phyloP scores from a whole-genome alignment of 1,140 invertebrate genomes.

The Monomorium pharaonis region DNA sequence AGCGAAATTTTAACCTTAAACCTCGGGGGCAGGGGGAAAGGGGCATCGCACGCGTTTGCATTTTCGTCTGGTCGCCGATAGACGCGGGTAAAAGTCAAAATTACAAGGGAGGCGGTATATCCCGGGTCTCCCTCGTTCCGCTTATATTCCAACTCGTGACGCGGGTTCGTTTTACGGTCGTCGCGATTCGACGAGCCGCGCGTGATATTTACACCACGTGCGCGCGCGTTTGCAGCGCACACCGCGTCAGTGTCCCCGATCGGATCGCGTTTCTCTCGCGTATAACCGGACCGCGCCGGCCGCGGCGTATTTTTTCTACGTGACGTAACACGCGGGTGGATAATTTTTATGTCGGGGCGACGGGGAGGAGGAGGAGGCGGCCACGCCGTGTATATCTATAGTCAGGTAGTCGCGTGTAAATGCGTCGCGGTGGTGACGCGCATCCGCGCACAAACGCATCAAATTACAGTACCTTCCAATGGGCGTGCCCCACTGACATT shows the following conservation, averaged over 20 bases:
- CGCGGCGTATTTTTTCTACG: conserved; percentile 34
- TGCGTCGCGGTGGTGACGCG: conserved; percentile 29
- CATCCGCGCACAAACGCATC: conserved; percentile 60
- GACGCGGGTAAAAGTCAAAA: background rate
- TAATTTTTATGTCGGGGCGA: conserved; percentile 44
- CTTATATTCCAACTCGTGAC: background rate
- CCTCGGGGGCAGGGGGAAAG: background rate
- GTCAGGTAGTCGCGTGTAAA: conserved; percentile 30
- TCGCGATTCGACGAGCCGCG: conserved; percentile 1
- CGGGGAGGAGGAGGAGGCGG: background rate
- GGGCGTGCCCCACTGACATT: conserved; percentile 71
- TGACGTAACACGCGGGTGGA: conserved; percentile 40
- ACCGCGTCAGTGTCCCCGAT: background rate
- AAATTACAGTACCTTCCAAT: conserved; percentile 69
- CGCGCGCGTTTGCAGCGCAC: background rate
- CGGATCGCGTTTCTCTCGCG: conserved; percentile 40
- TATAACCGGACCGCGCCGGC: background rate
- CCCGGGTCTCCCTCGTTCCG: background rate
- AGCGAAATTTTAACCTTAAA: conserved; percentile 37
- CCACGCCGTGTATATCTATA: no score
- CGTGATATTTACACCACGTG: conserved; percentile 33
- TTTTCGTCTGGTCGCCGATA: background rate
- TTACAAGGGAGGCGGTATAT: conserved; percentile 4
- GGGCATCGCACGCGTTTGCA: background rate
- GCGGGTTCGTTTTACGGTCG: conserved; percentile 13